phyloP scores from a whole-genome alignment of 1,140 invertebrate genomes.

The Episyrphus balteatus region DNA sequence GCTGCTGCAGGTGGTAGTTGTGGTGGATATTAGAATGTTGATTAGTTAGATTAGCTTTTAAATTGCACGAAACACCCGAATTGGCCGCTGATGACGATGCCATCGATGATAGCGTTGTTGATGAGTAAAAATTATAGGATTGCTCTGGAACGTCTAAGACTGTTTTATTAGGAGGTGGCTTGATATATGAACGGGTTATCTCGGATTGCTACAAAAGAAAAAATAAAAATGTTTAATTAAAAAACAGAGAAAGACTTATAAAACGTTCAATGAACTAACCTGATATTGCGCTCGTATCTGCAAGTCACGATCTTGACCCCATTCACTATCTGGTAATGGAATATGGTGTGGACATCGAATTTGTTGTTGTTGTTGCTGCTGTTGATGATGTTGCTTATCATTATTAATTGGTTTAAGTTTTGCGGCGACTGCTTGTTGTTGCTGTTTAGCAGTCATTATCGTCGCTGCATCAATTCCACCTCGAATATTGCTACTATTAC shows the following conservation, averaged over 20 bases:
- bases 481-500: slow-evolving; percentile 25
- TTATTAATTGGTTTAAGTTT: slow-evolving; percentile 9
- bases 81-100: slow-evolving; percentile 5
- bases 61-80: neutral
- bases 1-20: slow-evolving; percentile 7
- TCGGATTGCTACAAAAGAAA: slow-evolving; percentile 25
- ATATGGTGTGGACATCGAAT: slow-evolving; percentile 47
- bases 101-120: slow-evolving; percentile 11
- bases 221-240: neutral
- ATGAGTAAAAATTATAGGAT: slow-evolving; percentile 21
- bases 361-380: slow-evolving; percentile 35
- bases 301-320: slow-evolving; percentile 45
- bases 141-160: slow-evolving; percentile 35
- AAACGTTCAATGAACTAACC: slow-evolving; percentile 23
- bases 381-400: slow-evolving; percentile 32
- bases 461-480: slow-evolving; percentile 31
- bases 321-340: slow-evolving; percentile 48
- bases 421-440: neutral
- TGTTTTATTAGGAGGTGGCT: slow-evolving; percentile 35
- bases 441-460: slow-evolving; percentile 17
- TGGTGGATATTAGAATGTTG: slow-evolving; percentile 2
- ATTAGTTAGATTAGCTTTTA: neutral
- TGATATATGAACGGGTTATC: slow-evolving; percentile 35
- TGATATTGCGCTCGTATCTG: slow-evolving; percentile 48
- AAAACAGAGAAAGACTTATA: neutral